Percentiles rank a stretch among this genome's conserved stretches.
phyloP scores from a whole-genome alignment of 2,113 vertebrate species.

The Indri indri region DNA sequence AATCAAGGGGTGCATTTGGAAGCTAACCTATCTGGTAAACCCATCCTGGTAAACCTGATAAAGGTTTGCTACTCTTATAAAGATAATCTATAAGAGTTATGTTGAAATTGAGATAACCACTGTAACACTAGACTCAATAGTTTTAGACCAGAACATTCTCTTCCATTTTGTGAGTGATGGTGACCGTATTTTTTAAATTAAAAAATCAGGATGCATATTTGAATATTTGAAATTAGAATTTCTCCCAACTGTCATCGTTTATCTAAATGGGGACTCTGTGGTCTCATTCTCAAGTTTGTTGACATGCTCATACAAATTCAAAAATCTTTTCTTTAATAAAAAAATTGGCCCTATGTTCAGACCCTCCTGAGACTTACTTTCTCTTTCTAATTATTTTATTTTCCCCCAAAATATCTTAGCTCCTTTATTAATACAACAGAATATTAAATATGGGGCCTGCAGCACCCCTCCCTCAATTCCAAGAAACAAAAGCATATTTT shows the following conservation, averaged over 20 bases:
- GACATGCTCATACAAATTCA: neutral
- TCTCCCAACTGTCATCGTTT: neutral
- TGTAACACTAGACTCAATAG: neutral
- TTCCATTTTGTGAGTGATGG: neutral
- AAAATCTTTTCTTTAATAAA: neutral
- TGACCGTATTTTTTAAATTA: neutral
- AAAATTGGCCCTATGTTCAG: neutral
- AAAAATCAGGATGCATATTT: neutral
- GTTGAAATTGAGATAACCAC: neutral
- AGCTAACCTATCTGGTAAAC: neutral
- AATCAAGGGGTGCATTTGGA: neutral
- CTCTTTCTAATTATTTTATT: neutral
- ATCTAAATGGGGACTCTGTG: neutral
- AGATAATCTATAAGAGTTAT: neutral
- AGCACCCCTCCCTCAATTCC: neutral
- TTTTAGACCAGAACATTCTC: neutral
- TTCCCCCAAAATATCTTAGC: neutral
- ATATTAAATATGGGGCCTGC: neutral
- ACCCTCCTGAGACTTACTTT: neutral
- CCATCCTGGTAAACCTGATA: neutral
- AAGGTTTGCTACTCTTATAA: neutral
- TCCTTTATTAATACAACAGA: neutral
- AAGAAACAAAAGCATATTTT: neutral
- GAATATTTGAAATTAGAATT: constrained; percentile 2
- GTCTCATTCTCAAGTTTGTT: neutral